Percentiles rank a stretch among this genome's conserved stretches.
Conservation (phyloP, 92 coral and sea anemone genomes). For the Blastomussa wellsi region DNA sequence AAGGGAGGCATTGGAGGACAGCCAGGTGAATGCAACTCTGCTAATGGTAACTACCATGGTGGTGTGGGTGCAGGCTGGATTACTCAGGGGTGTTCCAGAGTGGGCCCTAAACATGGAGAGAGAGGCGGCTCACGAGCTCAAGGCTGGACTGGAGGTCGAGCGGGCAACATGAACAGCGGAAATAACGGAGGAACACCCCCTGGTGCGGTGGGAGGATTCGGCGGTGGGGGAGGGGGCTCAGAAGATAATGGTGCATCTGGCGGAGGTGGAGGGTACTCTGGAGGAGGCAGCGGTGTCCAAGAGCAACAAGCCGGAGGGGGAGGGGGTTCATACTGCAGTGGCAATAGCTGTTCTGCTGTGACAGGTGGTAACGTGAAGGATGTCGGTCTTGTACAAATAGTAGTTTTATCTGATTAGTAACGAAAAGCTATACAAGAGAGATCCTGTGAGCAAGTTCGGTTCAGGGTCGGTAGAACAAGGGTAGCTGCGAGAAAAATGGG, state of each 20-base stretch:
- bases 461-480: too few species aligned
- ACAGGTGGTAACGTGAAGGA: constrained; percentile 59
- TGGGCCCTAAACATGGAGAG: constrained; percentile 41
- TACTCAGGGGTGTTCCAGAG: constrained; percentile 57
- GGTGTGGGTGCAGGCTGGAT: constrained; percentile 85
- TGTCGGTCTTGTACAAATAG: constrained; percentile 55
- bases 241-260: constrained; percentile 80
- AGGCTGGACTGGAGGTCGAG: constrained; percentile 75
- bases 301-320: constrained; percentile 73
- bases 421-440: background rate
- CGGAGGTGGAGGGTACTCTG: constrained; percentile 79
- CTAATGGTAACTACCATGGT: constrained; percentile 54
- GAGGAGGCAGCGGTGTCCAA: constrained; percentile 74
- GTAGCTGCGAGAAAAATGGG: too few species aligned
- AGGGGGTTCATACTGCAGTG: constrained; percentile 68
- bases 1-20: constrained; percentile 67
- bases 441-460: too few species aligned
- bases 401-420: background rate
- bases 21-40: constrained; percentile 65
- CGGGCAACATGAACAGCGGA: constrained; percentile 76
- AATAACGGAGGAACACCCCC: constrained; percentile 74
- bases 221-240: constrained; percentile 77
- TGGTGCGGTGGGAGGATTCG: constrained; percentile 84
- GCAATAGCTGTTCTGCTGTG: constrained; percentile 41
- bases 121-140: constrained; percentile 69